Conservation (phyloP, 92 coral and sea anemone species). For the Chrysogorgia sp. region DNA sequence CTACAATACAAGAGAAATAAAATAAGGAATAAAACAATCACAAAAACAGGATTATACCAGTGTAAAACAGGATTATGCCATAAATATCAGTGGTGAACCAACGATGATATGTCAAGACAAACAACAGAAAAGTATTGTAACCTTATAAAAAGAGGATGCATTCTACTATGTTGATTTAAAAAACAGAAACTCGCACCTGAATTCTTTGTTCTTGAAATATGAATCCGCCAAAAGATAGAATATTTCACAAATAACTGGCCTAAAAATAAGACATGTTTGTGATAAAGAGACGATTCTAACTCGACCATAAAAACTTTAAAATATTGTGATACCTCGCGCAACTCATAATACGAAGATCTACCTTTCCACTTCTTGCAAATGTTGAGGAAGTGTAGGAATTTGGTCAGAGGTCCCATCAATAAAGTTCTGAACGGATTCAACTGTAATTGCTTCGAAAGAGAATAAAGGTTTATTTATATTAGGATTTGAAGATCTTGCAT, state of each 20-base stretch:
- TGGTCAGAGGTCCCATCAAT: constrained; percentile 85
- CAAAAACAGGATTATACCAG: too few relatives aligned
- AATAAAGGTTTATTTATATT: neutral
- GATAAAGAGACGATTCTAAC: too few relatives aligned
- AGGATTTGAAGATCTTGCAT: neutral
- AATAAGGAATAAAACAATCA: neutral
- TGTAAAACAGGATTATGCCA: neutral
- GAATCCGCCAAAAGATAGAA: constrained; percentile 96
- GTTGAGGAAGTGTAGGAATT: constrained; percentile 81
- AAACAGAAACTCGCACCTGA: too few relatives aligned
- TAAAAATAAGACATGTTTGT: constrained; percentile 37
- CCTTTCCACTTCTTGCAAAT: constrained; percentile 74
- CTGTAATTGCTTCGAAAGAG: constrained; percentile 66
- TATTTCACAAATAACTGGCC: constrained; percentile 88
- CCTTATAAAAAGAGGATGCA: too few relatives aligned
- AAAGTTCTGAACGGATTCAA: constrained; percentile 90
- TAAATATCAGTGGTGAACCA: too few relatives aligned
- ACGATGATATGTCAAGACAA: neutral
- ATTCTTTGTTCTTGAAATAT: constrained; percentile 97
- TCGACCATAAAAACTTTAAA: too few relatives aligned
- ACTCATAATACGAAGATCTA: too few relatives aligned
- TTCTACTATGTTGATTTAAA: too few relatives aligned
- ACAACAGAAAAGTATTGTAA: neutral
- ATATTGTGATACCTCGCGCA: too few relatives aligned
- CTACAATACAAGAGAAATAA: constrained; percentile 48